Base-by-base conservation (phyloP, 2,113 vertebrate genomes). In the Zosterops pallidus region DNA sequence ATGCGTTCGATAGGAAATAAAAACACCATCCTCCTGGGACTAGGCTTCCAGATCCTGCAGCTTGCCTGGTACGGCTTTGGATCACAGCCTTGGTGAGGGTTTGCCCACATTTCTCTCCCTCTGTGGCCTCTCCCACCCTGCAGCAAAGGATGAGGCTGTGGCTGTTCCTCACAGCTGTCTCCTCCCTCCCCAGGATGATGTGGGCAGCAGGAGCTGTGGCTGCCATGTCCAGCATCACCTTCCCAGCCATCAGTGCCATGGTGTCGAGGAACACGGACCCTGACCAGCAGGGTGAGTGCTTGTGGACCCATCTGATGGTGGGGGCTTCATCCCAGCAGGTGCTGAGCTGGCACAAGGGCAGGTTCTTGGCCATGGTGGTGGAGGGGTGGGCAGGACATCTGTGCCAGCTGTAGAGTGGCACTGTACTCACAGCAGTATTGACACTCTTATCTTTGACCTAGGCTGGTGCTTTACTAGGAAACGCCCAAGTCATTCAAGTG, bases 1-100 rank as follows among this genome's bases (percentile, higher is more conserved):
- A 99, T 99, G 99, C 98, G 99, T 47, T 99, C 99, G 0, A 99
- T 99, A 87, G 99, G 99, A 65, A 99, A 99, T 92, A 99, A 99
- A 91, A 99, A 99, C 97, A 99, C 98, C 49, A 99, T 99, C 92
- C 98, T 99, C 12, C 96, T 99, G 62, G 99, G 99, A 47, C 96
- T 99, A 4, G 99, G 98, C 88, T 99, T 99, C 97, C 98, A 99
- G 98, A 99, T 99, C 95, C 97, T 99, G 65, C 98, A 99, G 98
- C 98, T 99, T 62, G 99, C 99, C 89, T 99, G 99, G 98, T 99
- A 99, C 0, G 98, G 98, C 95, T 99, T 99, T 8, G 99, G 99
- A 49, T 99, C 99, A 2, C 99, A 99, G 97, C 99, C 98, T 82
- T 99, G 99, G 99, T 99, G 86, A 98, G 98, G 97, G 55, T n/a